Conservation (phyloP, 2,113 vertebrate species). For the Cinclus mexicanus region DNA sequence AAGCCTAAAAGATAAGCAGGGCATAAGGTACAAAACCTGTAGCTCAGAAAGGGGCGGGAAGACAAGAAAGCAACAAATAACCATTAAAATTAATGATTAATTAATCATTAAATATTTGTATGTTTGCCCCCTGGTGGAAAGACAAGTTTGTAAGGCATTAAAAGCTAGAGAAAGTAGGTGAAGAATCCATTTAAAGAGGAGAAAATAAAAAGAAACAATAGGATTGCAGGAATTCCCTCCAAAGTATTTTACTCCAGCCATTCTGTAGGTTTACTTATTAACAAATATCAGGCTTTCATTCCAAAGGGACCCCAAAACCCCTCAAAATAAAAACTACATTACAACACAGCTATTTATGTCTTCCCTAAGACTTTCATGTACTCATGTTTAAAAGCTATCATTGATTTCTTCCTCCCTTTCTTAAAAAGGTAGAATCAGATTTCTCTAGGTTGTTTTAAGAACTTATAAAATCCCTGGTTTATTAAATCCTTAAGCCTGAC, state of each 20-base stretch:
- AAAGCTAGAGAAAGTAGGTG: background rate
- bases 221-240: background rate
- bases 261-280: background rate
- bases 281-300: background rate
- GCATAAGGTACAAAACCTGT: background rate
- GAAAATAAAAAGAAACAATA: background rate
- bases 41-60: background rate
- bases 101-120: background rate
- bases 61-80: background rate
- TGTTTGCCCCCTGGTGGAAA: slow-evolving; percentile 51
- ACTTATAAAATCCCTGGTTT: slow-evolving; percentile 31
- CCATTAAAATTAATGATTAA: background rate
- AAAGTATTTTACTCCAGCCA: background rate
- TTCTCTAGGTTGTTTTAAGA: slow-evolving; percentile 8
- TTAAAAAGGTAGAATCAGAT: slow-evolving; percentile 1
- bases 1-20: background rate
- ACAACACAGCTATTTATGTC: background rate
- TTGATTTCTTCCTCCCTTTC: slow-evolving; percentile 15
- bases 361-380: background rate
- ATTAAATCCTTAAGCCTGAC: slow-evolving; percentile 32
- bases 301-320: background rate
- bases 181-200: background rate
- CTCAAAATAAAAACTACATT: background rate
- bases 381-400: slow-evolving; percentile 6
- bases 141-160: background rate